Evolutionary conservation across 2,797 vertebrate genomes (phyloP).

Genomic region (Myotis findleyi): DNA sequence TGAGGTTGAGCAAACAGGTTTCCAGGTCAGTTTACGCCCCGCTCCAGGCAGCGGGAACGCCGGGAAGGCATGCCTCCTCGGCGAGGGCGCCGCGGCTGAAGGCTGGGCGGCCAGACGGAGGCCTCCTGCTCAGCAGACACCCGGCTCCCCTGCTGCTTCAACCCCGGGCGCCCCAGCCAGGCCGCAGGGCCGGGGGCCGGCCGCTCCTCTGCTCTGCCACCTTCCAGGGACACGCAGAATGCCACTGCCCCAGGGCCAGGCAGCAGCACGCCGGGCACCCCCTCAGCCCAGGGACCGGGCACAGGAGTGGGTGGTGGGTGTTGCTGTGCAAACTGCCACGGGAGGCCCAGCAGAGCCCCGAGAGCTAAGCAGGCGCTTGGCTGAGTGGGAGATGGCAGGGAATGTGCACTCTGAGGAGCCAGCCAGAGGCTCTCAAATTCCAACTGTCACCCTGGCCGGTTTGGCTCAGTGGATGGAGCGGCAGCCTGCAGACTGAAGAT

Average conservation of each 20-base stretch:
- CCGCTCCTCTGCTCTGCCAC: not conserved
- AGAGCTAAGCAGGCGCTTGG: not conserved
- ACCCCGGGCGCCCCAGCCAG: accelerated
- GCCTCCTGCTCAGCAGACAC: conserved; percentile 34
- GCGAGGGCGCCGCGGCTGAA: conserved; percentile 59
- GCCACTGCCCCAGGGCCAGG: not conserved
- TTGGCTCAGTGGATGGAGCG: too few relatives aligned
- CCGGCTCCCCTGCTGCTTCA: not conserved
- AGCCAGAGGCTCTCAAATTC: not conserved
- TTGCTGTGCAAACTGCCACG: accelerated
- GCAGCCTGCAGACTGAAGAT: too few relatives aligned
- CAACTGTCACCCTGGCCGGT: too few relatives aligned
- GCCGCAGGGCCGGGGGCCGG: not conserved
- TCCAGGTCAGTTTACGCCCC: conserved; percentile 54
- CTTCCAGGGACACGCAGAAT: not conserved
- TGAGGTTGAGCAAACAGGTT: conserved; percentile 58
- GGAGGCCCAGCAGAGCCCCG: not conserved
- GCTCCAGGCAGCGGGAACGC: conserved; percentile 78
- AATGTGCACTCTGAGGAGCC: not conserved
- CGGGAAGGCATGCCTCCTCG: conserved; percentile 65
- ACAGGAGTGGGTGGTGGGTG: not conserved
- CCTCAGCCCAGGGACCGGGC: not conserved
- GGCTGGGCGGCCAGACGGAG: conserved; percentile 4
- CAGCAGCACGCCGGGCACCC: not conserved
- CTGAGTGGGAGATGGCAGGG: not conserved